Conservation (phyloP, 1,140 invertebrate genomes). For the Laodelphax striatellus region DNA sequence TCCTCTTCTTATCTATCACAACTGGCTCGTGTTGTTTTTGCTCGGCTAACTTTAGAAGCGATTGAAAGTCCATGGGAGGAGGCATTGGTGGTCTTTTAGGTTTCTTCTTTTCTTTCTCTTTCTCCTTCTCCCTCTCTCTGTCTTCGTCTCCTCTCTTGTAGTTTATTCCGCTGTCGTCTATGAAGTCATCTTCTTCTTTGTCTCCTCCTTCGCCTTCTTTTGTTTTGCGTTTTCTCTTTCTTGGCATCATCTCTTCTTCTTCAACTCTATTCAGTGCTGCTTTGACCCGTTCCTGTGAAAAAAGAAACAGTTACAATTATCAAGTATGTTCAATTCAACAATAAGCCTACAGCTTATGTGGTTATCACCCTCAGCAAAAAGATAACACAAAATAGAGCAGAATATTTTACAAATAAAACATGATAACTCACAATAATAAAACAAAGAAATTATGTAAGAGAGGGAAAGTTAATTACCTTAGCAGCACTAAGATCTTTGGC, state of each 20-base stretch:
- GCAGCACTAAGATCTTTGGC: slow-evolving; percentile 47
- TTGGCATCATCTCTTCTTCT: slow-evolving; percentile 54
- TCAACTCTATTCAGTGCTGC: slow-evolving; percentile 59
- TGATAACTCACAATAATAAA: too few relatives aligned
- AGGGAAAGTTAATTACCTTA: slow-evolving; percentile 30
- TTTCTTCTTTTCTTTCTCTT: slow-evolving; percentile 32
- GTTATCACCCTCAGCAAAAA: too few relatives aligned
- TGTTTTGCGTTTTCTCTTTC: slow-evolving; percentile 49
- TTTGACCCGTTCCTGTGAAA: slow-evolving; percentile 47
- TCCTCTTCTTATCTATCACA: slow-evolving; percentile 40
- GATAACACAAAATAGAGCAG: too few relatives aligned
- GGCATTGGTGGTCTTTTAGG: slow-evolving; percentile 44
- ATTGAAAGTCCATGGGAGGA: slow-evolving; percentile 59
- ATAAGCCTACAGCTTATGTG: too few relatives aligned
- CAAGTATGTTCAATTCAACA: too few relatives aligned
- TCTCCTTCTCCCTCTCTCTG: slow-evolving; percentile 20
- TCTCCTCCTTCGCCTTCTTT: slow-evolving; percentile 28
- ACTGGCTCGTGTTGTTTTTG: slow-evolving; percentile 73
- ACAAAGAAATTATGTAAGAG: too few relatives aligned
- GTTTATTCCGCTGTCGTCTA: slow-evolving; percentile 25
- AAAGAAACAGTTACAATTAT: slow-evolving; percentile 1
- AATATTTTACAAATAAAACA: too few relatives aligned
- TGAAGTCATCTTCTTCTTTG: slow-evolving; percentile 10
- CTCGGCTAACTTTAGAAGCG: slow-evolving; percentile 65
- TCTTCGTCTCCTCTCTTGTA: neutral